A percentile compares a stretch with the other conserved stretches of the same genome.
These are phyloP conservation scores for Drosophila mayri DNA, from an alignment of 1,140 invertebrate genomes.

Conservation along the genomic window DNA sequence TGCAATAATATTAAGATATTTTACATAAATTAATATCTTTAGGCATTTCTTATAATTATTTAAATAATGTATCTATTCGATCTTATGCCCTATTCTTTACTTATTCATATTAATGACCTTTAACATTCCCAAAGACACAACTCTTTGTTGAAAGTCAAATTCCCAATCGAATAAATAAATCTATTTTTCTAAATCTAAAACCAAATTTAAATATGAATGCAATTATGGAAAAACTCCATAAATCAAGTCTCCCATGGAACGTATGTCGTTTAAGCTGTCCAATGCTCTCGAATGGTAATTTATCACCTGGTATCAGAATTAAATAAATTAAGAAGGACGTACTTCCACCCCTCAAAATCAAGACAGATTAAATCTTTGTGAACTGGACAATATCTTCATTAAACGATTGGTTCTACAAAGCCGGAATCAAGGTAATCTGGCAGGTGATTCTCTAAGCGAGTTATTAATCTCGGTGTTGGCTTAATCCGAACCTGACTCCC, in stretches of 20 bases:
- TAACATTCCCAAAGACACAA: not conserved
- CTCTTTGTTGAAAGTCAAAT: slow-evolving; percentile 5
- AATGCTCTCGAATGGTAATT: slow-evolving; percentile 15
- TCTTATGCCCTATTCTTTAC: not conserved
- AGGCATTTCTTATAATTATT: not conserved
- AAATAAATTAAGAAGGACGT: slow-evolving; percentile 23
- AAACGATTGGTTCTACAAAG: slow-evolving; percentile 29
- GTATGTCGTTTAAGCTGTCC: slow-evolving; percentile 34
- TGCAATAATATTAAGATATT: not conserved
- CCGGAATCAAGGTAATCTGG: slow-evolving; percentile 27
- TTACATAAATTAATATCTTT: not conserved
- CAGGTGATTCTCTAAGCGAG: slow-evolving; percentile 15
- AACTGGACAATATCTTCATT: slow-evolving; percentile 44
- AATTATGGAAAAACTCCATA: slow-evolving; percentile 32
- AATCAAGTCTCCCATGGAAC: slow-evolving; percentile 35
- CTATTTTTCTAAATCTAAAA: slow-evolving; percentile 5
- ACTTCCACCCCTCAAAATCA: not conserved
- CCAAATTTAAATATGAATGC: slow-evolving; percentile 42
- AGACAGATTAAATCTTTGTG: slow-evolving; percentile 21
- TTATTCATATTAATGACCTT: slow-evolving; percentile 15
- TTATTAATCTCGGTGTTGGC: slow-evolving; percentile 9
- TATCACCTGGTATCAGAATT: slow-evolving; percentile 29
- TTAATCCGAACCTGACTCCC: slow-evolving; percentile 34
- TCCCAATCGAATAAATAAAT: slow-evolving; percentile 16
- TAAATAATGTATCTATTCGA: not conserved